Base-by-base conservation (phyloP, 2,888 invertebrate species). In the Campoplex nolae region DNA sequence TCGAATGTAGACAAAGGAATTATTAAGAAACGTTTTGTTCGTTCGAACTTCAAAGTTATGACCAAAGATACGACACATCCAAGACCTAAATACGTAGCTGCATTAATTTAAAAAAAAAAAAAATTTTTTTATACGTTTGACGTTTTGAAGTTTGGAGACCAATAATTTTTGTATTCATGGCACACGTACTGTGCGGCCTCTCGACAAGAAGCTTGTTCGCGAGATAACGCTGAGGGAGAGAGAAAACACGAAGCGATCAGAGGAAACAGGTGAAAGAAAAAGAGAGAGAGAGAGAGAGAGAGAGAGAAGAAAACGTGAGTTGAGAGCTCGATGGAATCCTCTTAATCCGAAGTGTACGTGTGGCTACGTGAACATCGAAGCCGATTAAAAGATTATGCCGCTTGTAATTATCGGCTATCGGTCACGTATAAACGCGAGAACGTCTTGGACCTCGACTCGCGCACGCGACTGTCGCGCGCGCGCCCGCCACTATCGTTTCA, bases 381-480 rank as follows among this genome's bases (percentile, higher is more conserved):
- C 84, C 87, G 87, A 87, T 87, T 87, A 87, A 87, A 87, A 87
- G 87, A 87, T 87, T 84, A 83, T 71, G 87, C 84, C 87, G 87
- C 82, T 84, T 82, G 87, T 87, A 87, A 87, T 87, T 87, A 87
- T 87, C 87, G 84, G 74, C 87, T 87, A 84, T 87, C 87, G 84
- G 87, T 84, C 87, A 84, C 84, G 87, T 87, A 86, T 73, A 80
- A 42, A 42, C 32, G 18, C 51, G 56, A 76, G 78, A 67, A 84
- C 81, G 84, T 84, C 68, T 82, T 78, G 70, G 45, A 42, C 62
- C 23, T 62, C 42, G 86, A 74, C 70, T 54, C 81, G 88, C 81
- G 88, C 89, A 89, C 89, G 89, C 89, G 89, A 89, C 89, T 56
- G 85, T 85, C 88, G 87, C 86, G 82, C 84, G 87, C 74, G 38